Evolutionary conservation across 2,888 invertebrate species (phyloP).

Genomic region (Xestia xanthographa): DNA sequence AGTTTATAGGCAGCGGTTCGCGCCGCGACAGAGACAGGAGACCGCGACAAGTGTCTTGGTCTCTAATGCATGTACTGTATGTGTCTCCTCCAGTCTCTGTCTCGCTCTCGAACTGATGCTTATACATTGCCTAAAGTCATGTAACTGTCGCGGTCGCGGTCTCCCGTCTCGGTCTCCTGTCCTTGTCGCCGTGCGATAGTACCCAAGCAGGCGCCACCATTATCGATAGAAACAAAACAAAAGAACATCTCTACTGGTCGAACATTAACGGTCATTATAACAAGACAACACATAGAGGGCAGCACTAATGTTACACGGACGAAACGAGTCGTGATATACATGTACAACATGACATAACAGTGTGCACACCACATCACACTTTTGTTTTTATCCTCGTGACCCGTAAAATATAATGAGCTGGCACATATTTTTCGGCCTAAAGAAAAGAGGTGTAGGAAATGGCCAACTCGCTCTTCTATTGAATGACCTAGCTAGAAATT

Average conservation of each 20-base stretch:
- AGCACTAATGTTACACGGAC: conserved; percentile 14
- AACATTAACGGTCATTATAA: conserved; percentile 39
- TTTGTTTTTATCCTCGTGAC: conserved; percentile 48
- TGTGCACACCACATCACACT: conserved; percentile 8
- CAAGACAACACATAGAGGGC: conserved; percentile 17
- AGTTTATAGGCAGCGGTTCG: too few relatives aligned
- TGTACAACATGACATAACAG: not conserved
- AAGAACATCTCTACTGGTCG: conserved; percentile 18
- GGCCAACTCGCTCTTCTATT: not conserved
- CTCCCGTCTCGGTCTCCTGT: too few relatives aligned
- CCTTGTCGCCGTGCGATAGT: not conserved
- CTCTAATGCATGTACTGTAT: too few relatives aligned
- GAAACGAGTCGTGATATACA: conserved; percentile 34
- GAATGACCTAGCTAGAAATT: not conserved
- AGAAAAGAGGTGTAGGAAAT: conserved; percentile 13
- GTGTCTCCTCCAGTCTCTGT: too few relatives aligned
- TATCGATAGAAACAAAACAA: conserved; percentile 13
- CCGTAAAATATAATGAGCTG: conserved; percentile 48
- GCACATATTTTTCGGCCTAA: conserved; percentile 15
- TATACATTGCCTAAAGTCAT: too few relatives aligned
- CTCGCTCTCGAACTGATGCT: too few relatives aligned
- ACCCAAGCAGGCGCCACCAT: too few relatives aligned
- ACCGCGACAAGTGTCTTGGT: too few relatives aligned
- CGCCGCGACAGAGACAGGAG: too few relatives aligned
- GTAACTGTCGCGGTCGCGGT: too few relatives aligned